Conservation (phyloP, 2,888 invertebrate genomes). For the Cephus sareptanus region DNA sequence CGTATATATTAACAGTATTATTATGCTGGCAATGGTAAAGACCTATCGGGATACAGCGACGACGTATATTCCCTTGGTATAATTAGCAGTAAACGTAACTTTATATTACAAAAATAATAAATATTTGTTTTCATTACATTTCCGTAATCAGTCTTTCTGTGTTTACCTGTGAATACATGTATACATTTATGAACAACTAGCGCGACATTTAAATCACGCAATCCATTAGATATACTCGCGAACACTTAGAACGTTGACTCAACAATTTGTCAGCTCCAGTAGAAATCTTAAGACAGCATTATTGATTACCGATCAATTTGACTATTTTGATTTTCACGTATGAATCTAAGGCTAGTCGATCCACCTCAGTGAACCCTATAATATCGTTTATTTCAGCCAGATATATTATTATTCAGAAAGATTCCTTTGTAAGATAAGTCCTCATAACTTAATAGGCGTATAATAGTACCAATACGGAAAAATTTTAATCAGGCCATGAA, state of each 20-base stretch:
- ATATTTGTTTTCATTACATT: not conserved
- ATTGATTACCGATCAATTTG: not conserved
- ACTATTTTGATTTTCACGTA: not conserved
- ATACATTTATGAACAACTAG: not conserved
- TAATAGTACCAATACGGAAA: not conserved
- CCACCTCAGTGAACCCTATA: not conserved
- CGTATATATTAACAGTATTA: not conserved
- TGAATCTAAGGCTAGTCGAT: not conserved
- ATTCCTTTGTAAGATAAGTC: not conserved
- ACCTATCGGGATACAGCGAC: not conserved
- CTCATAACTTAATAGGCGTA: not conserved
- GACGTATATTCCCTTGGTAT: not conserved
- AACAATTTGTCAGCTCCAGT: not conserved
- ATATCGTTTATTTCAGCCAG: not conserved
- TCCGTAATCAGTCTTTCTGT: not conserved
- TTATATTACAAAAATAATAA: not conserved
- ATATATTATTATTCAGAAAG: not conserved
- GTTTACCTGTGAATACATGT: not conserved
- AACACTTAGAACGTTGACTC: not conserved
- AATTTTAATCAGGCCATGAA: not conserved
- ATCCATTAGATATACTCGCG: not conserved
- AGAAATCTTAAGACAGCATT: not conserved
- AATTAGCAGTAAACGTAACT: not conserved
- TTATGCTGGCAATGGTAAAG: not conserved
- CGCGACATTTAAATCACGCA: not conserved